Evolutionary conservation across 2,797 vertebrate genomes (phyloP).

Genomic region (Lagocephalus sceleratus): DNA sequence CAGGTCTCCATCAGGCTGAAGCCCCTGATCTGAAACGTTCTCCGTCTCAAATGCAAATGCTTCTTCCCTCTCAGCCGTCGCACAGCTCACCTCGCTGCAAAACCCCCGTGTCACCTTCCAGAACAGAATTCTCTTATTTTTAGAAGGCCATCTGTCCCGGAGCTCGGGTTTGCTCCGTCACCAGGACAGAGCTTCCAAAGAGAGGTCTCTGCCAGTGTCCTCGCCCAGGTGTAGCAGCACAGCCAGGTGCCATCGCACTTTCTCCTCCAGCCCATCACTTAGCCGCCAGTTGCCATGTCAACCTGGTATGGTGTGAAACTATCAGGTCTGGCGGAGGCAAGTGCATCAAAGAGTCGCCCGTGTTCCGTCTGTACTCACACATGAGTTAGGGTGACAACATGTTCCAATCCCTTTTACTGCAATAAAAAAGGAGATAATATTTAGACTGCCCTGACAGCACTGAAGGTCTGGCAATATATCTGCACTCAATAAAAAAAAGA

Average conservation of each 20-base stretch:
- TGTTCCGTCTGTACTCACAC: slow-evolving; percentile 8
- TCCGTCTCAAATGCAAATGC: slow-evolving; percentile 57
- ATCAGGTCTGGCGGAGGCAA: slow-evolving; percentile 15
- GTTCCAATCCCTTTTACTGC: slow-evolving; percentile 12
- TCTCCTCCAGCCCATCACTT: slow-evolving; percentile 31
- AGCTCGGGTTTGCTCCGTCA: slow-evolving; percentile 36
- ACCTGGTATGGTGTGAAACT: slow-evolving; percentile 20
- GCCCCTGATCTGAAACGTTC: slow-evolving; percentile 39
- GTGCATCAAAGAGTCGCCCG: slow-evolving; percentile 10
- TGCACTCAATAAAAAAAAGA: not conserved
- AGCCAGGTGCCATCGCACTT: slow-evolving; percentile 30
- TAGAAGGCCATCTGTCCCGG: slow-evolving; percentile 62
- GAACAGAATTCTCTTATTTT: slow-evolving; percentile 56
- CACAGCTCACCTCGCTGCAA: slow-evolving; percentile 44
- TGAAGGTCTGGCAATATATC: no score
- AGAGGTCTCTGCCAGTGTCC: slow-evolving; percentile 40
- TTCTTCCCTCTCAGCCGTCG: slow-evolving; percentile 48
- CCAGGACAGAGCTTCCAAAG: slow-evolving; percentile 35
- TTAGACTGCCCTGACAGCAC: not conserved
- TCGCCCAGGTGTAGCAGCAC: slow-evolving; percentile 42
- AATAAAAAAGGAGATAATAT: slow-evolving; percentile 12
- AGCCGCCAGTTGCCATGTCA: slow-evolving; percentile 37
- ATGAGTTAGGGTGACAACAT: slow-evolving; percentile 16
- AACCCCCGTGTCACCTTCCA: slow-evolving; percentile 44
- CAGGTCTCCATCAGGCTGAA: slow-evolving; percentile 26